Percentiles rank a stretch among this genome's conserved stretches.
Evolutionary conservation across 2,797 vertebrate species (phyloP).

Genomic region (Erethizon dorsatum): DNA sequence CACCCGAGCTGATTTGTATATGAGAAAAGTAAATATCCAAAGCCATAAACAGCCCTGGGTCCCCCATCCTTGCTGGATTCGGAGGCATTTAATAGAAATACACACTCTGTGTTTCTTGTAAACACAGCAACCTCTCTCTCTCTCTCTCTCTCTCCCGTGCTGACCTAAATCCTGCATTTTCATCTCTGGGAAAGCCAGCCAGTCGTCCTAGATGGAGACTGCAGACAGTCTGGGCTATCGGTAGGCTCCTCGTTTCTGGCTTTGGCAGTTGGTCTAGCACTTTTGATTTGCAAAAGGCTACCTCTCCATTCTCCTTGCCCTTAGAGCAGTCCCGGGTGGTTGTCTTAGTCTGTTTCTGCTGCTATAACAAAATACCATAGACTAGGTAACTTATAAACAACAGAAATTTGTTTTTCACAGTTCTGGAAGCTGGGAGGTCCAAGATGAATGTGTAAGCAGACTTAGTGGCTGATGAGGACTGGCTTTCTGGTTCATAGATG

Average conservation of each 20-base stretch:
- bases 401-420: not conserved
- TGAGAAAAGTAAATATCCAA: slow-evolving; percentile 80
- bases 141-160: slow-evolving; percentile 1
- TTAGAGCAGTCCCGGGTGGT: not conserved
- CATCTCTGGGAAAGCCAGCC: slow-evolving; percentile 68
- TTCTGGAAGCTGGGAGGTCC: not conserved
- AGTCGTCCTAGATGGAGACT: not conserved
- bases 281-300: slow-evolving; percentile 27
- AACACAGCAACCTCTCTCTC: slow-evolving; percentile 47
- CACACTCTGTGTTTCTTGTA: slow-evolving; percentile 76
- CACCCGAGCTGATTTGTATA: slow-evolving; percentile 79
- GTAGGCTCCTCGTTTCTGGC: slow-evolving; percentile 61
- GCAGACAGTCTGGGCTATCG: slow-evolving; percentile 38
- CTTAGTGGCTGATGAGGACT: not conserved
- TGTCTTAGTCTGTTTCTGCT: not conserved
- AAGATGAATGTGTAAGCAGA: not conserved
- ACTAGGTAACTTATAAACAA: not conserved
- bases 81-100: slow-evolving; percentile 83
- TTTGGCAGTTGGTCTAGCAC: slow-evolving; percentile 49
- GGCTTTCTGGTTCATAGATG: not conserved
- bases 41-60: slow-evolving; percentile 80
- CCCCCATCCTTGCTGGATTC: slow-evolving; percentile 74
- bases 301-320: slow-evolving; percentile 31
- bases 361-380: not conserved
- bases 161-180: slow-evolving; percentile 80